Evolutionary conservation across 2,888 invertebrate species (phyloP).

Genomic region (Sicus ferrugineus): DNA sequence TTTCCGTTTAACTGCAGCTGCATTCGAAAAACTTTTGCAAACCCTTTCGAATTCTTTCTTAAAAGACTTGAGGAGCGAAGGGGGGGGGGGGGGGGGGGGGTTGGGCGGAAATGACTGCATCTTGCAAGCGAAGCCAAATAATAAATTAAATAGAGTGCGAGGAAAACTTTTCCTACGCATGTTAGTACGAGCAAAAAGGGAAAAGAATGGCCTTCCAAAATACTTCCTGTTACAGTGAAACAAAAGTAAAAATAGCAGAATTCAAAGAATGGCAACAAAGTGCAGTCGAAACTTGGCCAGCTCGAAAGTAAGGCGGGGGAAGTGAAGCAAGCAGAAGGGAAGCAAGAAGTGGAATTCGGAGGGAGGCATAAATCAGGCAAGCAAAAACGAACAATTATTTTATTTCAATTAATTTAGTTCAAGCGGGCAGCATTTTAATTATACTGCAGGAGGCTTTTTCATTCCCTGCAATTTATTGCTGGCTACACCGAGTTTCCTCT

Average conservation of each 20-base stretch:
- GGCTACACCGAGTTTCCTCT: not conserved
- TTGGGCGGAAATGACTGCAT: constrained; percentile 30
- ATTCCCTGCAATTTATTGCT: not conserved
- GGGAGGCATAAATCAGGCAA: constrained; percentile 15
- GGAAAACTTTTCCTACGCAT: constrained; percentile 31
- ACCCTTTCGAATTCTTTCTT: not conserved
- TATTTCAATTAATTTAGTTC: constrained; percentile 30
- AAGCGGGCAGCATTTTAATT: constrained; percentile 3
- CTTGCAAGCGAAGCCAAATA: constrained; percentile 32
- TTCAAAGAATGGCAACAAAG: not conserved
- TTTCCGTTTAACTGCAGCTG: constrained; percentile 3
- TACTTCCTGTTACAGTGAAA: not conserved
- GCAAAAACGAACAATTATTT: constrained; percentile 20
- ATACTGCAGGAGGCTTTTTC: constrained; percentile 9
- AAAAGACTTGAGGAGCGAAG: not conserved
- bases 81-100: not conserved
- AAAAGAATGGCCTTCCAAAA: constrained; percentile 2
- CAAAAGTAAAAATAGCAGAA: not conserved
- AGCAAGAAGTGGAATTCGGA: not conserved
- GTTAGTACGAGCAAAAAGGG: not conserved
- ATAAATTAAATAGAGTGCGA: constrained; percentile 28
- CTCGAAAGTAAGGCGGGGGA: not conserved
- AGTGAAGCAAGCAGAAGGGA: not conserved
- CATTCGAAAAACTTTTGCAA: not conserved
- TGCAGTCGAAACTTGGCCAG: no score